Base-by-base conservation (phyloP, 1,140 invertebrate species). In the Trichoplusia ni region DNA sequence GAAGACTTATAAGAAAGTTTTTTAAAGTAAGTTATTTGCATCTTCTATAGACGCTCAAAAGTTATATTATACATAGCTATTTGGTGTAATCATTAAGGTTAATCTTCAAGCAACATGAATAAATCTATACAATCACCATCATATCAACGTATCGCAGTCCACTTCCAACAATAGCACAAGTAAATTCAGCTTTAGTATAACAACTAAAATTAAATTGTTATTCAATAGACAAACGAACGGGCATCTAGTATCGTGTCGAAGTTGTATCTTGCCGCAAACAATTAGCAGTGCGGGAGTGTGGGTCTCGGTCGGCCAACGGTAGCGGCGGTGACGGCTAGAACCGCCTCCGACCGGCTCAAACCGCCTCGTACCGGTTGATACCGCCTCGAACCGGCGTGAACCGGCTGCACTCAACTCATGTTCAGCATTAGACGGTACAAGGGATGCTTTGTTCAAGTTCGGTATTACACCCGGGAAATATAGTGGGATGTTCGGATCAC, bases 401-500 rank as follows among this genome's bases (percentile, higher is more conserved):
- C 7, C 53, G 73, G 65, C 73, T 58, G 62, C 25, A 47, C 25
- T 29, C 60, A 62, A 37, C 38, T 59, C 66, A 37, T 69, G 69
- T 71, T 62, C 60, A 54, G 67, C 49, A 68, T 73, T 78, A 65
- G 64, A 71, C 67, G 62, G 63, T 72, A 71, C 69, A 66, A 69
- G 56, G 58, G 63, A 53, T 56, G 72, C 67, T 72, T 75, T 67
- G 73, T 77, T 71, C 66, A 69, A 75, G 59, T 75, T 77, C 42
- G 29, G 68, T 35, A 63, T 74, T 71, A 69, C 60, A 66, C 53
- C 21, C 42, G 68, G 64, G 47, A 65, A 71, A 64, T 65, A 68
- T 64, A 61, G 25, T 25, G 46, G 62, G 54, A 64, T 74, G 69
- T 75, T 75, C 69, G 64, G 64, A 71, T 69, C 51, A 40, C 49